Evolutionary conservation across 92 coral and sea anemone species (phyloP), one percentile per base, ranked within the genome.

Genomic region (Porites cylindrica): DNA sequence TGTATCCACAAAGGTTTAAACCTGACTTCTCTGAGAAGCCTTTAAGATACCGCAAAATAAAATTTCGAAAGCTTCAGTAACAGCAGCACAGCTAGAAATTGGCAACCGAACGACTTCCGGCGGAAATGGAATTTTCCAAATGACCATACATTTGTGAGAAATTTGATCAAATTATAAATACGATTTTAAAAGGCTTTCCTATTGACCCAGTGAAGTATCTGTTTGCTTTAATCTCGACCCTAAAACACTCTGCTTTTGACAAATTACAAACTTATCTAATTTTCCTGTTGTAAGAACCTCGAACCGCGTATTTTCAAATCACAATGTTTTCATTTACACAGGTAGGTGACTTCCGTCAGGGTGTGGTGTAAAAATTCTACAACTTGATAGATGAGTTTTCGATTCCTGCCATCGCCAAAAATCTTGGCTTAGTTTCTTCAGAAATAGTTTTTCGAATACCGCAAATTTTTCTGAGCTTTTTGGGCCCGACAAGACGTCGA

Each of bases 41-140:
- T 17, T 4, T 32, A 26, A 29, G 71, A 19, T 9, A 32, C n/a
- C 59, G 61, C 61, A 10, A 8, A 52, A 47, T 6, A 78, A 29
- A 14, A 51, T 68, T 82, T 70, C 14, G 21, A 70, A 58, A 50
- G 10, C 18, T 58, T 78, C 10, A 8, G 20, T 53, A 13, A 10
- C 68, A 26, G 17, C 10, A 4, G 56, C 17, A 58, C 59, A 53
- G 58, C 32, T 24, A 18, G 51, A n/a, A 58, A 38, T 51, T 14
- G 8, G n/a, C 61, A 7, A 9, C 79, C 23, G 18, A n/a, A 13
- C 64, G 74, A 83, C 75, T 73, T 83, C 87, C 87, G 80, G 80
- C 80, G 79, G 78, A 83, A 83, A 58, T 61, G 59, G 64, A 8
- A 16, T 14, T 14, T 47, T 81, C 51, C 6, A 71, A 71, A 19